phyloP scores from a whole-genome alignment of 2,797 vertebrate species.

The Microctenopoma steveboyesi region DNA sequence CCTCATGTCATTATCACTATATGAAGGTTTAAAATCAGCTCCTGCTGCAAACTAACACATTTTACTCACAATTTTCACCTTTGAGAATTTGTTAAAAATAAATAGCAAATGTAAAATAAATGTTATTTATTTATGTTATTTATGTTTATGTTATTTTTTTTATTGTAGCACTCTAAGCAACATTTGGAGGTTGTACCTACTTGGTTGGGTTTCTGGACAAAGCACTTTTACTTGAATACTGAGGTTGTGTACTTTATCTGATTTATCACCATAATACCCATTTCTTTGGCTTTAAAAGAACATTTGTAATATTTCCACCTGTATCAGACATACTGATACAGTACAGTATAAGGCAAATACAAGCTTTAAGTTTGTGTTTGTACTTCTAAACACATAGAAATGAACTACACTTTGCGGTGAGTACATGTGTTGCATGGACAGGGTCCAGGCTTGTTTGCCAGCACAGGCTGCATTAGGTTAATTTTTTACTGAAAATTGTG shows the following conservation, averaged over 20 bases:
- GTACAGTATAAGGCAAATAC: background rate
- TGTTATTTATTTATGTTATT: no score
- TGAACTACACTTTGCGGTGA: background rate
- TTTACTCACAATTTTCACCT: no score
- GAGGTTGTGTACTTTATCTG: background rate
- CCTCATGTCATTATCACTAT: no score
- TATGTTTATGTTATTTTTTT: no score
- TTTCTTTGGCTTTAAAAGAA: background rate
- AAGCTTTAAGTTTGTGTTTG: background rate
- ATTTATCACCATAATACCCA: background rate
- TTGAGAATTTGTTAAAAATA: no score
- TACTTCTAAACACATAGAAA: background rate
- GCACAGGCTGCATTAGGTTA: constrained; percentile 30
- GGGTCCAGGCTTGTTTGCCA: constrained; percentile 54
- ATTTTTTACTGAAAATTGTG: constrained; percentile 60
- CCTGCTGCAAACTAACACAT: no score
- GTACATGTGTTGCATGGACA: constrained; percentile 24
- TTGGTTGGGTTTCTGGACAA: no score
- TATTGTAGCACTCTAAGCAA: no score
- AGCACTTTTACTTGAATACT: no score
- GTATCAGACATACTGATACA: background rate
- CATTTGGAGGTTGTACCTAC: no score
- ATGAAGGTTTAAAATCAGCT: no score
- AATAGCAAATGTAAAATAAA: no score
- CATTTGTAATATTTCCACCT: background rate